Conservation (phyloP, 2,113 vertebrate genomes). For the Oenanthe oenanthe region DNA sequence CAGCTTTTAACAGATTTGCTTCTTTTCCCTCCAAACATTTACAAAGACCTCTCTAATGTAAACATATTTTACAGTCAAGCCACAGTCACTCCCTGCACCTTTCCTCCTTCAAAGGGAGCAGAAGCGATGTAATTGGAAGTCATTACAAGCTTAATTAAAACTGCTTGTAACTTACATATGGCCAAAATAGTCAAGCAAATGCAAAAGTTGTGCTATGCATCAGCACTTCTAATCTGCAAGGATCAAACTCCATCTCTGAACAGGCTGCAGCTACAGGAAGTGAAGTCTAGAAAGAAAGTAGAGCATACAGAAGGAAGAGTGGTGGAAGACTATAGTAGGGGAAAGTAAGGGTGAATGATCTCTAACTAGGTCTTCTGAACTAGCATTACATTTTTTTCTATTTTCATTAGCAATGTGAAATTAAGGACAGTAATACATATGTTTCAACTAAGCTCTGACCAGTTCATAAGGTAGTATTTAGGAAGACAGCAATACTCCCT, state of each 20-base stretch:
- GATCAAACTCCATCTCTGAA: background rate
- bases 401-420: background rate
- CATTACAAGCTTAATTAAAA: constrained; percentile 14
- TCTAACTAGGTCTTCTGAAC: background rate
- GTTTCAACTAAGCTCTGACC: background rate
- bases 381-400: background rate
- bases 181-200: background rate
- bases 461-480: background rate
- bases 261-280: background rate
- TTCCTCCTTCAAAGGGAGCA: background rate
- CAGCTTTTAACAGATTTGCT: background rate
- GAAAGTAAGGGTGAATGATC: background rate
- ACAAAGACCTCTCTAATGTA: background rate
- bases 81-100: background rate
- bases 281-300: background rate
- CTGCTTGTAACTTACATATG: background rate
- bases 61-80: background rate
- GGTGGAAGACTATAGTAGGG: background rate
- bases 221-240: background rate
- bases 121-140: background rate
- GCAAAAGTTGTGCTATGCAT: background rate
- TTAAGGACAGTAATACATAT: background rate
- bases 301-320: background rate
- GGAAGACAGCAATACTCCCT: constrained; percentile 1
- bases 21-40: background rate